Conservation (phyloP, 2,113 vertebrate genomes). For the Pedetes capensis region DNA sequence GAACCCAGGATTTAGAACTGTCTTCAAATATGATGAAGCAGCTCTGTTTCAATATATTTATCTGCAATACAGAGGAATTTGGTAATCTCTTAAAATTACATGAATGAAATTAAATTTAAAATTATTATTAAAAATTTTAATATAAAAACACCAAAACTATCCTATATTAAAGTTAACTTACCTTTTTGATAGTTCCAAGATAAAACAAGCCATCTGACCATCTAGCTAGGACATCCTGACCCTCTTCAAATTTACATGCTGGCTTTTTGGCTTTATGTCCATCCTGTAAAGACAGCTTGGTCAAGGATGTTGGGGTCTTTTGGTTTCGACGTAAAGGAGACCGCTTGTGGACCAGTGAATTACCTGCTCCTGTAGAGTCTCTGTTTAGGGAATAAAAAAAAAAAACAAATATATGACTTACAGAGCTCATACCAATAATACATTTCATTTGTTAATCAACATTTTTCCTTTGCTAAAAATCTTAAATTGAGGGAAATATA, state of each 20-base stretch:
- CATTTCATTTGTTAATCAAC: constrained; percentile 38
- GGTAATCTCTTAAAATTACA: constrained; percentile 43
- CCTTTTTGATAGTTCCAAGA: constrained; percentile 99
- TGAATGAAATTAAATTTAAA: constrained; percentile 12
- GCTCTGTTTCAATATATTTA: constrained; percentile 95
- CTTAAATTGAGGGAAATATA: constrained; percentile 29
- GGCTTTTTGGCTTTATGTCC: constrained; percentile 92
- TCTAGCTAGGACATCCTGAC: constrained; percentile 98
- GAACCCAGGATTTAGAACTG: constrained; percentile 98
- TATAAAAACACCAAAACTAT: background rate
- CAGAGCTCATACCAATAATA: constrained; percentile 8
- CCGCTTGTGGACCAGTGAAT: constrained; percentile 94
- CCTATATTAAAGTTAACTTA: constrained; percentile 74
- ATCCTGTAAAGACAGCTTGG: constrained; percentile 88
- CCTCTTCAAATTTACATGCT: constrained; percentile 95
- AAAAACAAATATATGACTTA: constrained; percentile 49
- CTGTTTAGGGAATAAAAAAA: constrained; percentile 82
- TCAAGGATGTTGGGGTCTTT: constrained; percentile 89
- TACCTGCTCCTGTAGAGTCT: constrained; percentile 95
- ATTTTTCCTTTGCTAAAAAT: background rate
- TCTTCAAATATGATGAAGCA: constrained; percentile 99
- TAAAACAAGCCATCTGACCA: constrained; percentile 99
- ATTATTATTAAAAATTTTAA: constrained; percentile 46
- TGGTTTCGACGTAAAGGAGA: constrained; percentile 89
- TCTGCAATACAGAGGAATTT: constrained; percentile 84